Evolutionary conservation across 2,797 vertebrate genomes (phyloP).

Genomic region (Melanotaenia pygmaea): DNA sequence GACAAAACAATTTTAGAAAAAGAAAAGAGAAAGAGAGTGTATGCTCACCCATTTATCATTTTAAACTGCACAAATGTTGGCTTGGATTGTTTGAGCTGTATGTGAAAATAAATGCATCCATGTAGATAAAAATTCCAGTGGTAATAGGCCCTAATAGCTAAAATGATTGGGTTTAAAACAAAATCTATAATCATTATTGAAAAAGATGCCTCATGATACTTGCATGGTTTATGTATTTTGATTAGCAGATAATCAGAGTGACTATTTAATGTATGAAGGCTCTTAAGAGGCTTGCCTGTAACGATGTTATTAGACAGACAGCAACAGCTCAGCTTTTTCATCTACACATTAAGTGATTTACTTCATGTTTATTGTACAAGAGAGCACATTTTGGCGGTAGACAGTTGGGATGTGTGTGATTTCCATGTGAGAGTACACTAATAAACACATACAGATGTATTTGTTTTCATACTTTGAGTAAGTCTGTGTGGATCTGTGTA

Average conservation of each 20-base stretch:
- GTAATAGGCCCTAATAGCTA: conserved; percentile 77
- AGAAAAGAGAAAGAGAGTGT: background rate
- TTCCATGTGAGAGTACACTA: conserved; percentile 4
- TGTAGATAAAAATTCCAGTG: conserved; percentile 8
- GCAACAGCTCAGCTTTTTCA: conserved; percentile 37
- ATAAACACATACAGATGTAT: conserved; percentile 24
- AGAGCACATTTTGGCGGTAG: background rate
- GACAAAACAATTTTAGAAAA: background rate
- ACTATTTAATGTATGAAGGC: conserved; percentile 46
- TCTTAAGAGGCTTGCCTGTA: conserved; percentile 23
- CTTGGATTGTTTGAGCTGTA: conserved; percentile 9
- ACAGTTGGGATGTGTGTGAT: conserved; percentile 4
- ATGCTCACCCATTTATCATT: conserved; percentile 57
- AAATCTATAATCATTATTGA: conserved; percentile 85
- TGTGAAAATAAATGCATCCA: conserved; percentile 27
- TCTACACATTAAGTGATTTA: conserved; percentile 21
- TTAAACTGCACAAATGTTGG: conserved; percentile 82
- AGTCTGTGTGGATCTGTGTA: conserved; percentile 37
- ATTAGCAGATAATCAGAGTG: conserved; percentile 37
- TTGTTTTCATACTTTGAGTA: conserved; percentile 5
- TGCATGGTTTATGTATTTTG: conserved; percentile 37
- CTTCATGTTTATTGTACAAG: conserved; percentile 27
- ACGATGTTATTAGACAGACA: conserved; percentile 35
- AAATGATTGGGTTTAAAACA: conserved; percentile 84
- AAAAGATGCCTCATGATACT: conserved; percentile 76